Evolutionary conservation across 2,797 vertebrate species (phyloP).

Genomic region (Acipenser oxyrinchus): DNA sequence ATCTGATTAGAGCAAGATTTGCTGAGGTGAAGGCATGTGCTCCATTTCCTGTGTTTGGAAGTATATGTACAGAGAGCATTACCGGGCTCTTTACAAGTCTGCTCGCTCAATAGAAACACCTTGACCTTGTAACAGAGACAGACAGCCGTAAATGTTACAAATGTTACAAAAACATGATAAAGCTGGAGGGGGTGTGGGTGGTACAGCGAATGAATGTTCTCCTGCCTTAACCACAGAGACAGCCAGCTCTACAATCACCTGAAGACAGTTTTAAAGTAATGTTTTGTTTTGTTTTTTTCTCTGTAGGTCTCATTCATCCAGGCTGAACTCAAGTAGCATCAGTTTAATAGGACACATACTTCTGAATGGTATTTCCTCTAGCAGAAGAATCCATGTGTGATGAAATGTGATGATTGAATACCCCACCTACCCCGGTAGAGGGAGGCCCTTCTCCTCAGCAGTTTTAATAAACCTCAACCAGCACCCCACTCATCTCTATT

Average conservation of each 20-base stretch:
- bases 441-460: conserved; percentile 7
- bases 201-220: not conserved
- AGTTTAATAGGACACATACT: conserved; percentile 26
- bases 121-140: not conserved
- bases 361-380: no score
- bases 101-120: not conserved
- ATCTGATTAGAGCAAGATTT: not conserved
- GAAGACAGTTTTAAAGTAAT: not conserved
- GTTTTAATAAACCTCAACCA: not conserved
- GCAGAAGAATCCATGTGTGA: not conserved
- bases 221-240: not conserved
- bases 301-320: conserved; percentile 40
- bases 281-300: not conserved
- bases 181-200: not conserved
- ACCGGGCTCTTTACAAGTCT: not conserved
- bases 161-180: not conserved
- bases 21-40: conserved; percentile 9
- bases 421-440: conserved; percentile 6
- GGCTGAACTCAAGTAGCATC: conserved; percentile 35
- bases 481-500: not conserved
- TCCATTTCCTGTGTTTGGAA: conserved; percentile 11
- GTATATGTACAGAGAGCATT: not conserved
- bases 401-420: conserved; percentile 12
- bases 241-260: not conserved
- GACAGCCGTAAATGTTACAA: conserved; percentile 1